Conservation (phyloP, 2,888 invertebrate species). For the Acanthacorydalis orientalis region DNA sequence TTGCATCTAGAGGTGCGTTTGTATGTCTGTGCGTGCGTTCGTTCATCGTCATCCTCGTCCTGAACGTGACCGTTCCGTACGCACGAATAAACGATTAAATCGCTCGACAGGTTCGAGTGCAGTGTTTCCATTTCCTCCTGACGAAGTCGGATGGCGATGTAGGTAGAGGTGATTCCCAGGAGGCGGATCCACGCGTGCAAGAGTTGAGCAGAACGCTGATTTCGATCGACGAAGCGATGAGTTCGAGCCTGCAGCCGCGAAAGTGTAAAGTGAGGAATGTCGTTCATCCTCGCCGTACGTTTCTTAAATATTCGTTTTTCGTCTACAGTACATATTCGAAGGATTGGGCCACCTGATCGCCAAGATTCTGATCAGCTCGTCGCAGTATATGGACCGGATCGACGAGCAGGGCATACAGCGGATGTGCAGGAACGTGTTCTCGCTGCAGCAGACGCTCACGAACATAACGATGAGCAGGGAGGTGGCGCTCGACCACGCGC, state of each 20-base stretch:
- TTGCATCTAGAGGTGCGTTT: conserved; percentile 70
- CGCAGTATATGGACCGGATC: conserved; percentile 61
- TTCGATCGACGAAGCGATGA: conserved; percentile 60
- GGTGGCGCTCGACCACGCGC: conserved; percentile 73
- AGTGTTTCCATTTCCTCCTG: conserved; percentile 83
- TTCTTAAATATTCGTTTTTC: conserved; percentile 4
- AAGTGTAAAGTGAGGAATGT: conserved; percentile 46
- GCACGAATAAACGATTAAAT: conserved; percentile 1
- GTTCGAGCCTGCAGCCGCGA: conserved; percentile 54
- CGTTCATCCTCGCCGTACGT: too few species aligned
- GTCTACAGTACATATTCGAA: conserved; percentile 68
- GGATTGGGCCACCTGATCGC: conserved; percentile 69
- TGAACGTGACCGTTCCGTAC: not conserved
- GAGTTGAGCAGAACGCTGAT: conserved; percentile 63
- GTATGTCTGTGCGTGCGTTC: not conserved
- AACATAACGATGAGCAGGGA: conserved; percentile 69
- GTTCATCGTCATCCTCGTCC: conserved; percentile 4
- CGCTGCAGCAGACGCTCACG: conserved; percentile 70
- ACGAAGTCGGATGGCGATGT: conserved; percentile 19
- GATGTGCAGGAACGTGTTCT: conserved; percentile 73
- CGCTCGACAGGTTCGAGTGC: conserved; percentile 70
- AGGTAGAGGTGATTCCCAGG: conserved; percentile 51
- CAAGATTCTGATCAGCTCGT: conserved; percentile 63
- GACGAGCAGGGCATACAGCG: conserved; percentile 69
- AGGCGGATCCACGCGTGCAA: conserved; percentile 58